Evolutionary conservation across 2,888 invertebrate genomes (phyloP).

Genomic region (Diploptera punctata): DNA sequence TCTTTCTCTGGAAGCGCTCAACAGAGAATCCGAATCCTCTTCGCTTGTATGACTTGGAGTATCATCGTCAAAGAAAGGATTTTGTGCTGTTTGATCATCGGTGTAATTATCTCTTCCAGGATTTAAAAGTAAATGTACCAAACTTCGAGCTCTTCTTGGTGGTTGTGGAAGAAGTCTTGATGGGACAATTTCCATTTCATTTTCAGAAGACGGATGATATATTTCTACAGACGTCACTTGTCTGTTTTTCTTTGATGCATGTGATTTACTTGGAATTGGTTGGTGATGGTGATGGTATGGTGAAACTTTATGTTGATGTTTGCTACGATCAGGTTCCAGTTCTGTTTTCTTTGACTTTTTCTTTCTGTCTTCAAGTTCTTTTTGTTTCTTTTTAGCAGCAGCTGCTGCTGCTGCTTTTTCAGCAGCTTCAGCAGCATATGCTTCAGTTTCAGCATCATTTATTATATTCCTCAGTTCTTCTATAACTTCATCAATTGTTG

Average conservation of each 20-base stretch:
- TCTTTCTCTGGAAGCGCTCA: constrained; percentile 64
- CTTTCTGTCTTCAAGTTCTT: constrained; percentile 34
- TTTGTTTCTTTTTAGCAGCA: constrained; percentile 23
- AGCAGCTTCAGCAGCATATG: constrained; percentile 48
- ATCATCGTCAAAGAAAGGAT: constrained; percentile 41
- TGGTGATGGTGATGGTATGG: constrained; percentile 8
- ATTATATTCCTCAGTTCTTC: constrained; percentile 85
- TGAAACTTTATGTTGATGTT: constrained; percentile 11
- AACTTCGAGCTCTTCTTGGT: constrained; percentile 74
- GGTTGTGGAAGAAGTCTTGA: constrained; percentile 81
- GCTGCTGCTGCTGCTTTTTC: constrained; percentile 23
- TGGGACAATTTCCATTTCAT: constrained; percentile 75
- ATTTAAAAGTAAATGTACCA: constrained; percentile 70
- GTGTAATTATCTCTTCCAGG: constrained; percentile 64
- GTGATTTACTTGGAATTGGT: background rate
- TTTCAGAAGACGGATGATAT: background rate
- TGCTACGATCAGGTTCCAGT: constrained; percentile 19
- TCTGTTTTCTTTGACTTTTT: constrained; percentile 33
- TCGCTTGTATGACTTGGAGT: constrained; percentile 42
- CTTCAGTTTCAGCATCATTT: constrained; percentile 80
- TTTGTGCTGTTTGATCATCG: constrained; percentile 41
- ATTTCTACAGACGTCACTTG: constrained; percentile 11
- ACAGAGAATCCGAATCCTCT: constrained; percentile 70
- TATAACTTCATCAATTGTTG: constrained; percentile 87
- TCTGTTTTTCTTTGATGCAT: background rate